These are phyloP conservation scores for Turritopsis dohrnii DNA, from an alignment of 30 jellyfish, hydroid and myxozoan species.

Conservation along the genomic window DNA sequence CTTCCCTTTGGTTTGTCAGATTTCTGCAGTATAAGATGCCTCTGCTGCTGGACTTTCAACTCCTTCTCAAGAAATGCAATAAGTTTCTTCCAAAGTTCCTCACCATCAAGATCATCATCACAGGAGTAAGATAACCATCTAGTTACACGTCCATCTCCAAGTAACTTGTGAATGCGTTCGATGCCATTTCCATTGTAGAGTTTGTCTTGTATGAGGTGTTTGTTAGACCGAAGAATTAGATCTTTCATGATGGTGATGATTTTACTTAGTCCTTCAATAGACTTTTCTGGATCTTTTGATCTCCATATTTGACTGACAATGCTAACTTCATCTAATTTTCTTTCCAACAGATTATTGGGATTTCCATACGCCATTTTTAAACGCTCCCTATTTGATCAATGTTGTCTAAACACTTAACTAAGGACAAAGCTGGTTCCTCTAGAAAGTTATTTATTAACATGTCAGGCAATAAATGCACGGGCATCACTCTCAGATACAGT, in stretches of 20 bases:
- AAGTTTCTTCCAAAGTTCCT: neutral
- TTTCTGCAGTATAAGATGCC: neutral
- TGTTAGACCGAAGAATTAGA: neutral
- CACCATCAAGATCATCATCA: slow-evolving; percentile 5
- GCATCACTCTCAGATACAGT: neutral
- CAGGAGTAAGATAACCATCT: neutral
- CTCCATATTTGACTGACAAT: neutral
- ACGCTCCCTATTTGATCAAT: slow-evolving; percentile 2
- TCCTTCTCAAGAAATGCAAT: neutral
- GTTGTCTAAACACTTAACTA: neutral
- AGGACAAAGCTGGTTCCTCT: neutral
- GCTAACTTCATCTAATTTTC: neutral
- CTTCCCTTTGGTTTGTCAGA: neutral
- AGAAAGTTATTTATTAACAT: no score
- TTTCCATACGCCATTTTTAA: neutral
- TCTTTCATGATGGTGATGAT: slow-evolving; percentile 9
- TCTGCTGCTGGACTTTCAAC: neutral
- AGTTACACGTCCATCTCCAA: slow-evolving; percentile 12
- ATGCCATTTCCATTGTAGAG: no score
- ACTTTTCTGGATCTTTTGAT: slow-evolving; percentile 3
- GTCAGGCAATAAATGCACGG: neutral
- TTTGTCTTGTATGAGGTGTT: neutral
- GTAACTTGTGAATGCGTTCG: neutral
- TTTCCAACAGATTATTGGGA: neutral
- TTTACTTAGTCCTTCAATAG: neutral